Conservation (phyloP, 2,113 vertebrate species). For the Apeltes quadracus region DNA sequence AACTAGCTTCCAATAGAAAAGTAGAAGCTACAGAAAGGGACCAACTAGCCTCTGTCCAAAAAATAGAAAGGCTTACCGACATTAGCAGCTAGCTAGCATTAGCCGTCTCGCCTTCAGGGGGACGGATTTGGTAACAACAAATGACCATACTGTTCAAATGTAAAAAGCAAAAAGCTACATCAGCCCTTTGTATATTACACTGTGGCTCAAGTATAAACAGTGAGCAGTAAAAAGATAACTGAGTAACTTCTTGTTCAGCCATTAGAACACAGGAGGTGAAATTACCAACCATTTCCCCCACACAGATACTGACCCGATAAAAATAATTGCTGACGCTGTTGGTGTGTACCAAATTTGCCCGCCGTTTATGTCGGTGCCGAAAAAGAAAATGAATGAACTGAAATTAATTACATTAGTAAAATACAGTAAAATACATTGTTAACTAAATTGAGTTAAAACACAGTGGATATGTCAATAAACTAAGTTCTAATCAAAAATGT, state of each 20-base stretch:
- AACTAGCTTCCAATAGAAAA: background rate
- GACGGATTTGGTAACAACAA: background rate
- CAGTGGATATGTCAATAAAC: background rate
- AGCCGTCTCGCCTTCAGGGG: background rate
- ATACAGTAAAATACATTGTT: background rate
- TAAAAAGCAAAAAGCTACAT: background rate
- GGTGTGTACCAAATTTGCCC: background rate
- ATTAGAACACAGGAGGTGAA: conserved; percentile 8
- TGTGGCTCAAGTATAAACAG: background rate
- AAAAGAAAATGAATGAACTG: background rate
- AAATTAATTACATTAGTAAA: background rate
- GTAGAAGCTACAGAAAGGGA: background rate
- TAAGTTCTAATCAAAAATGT: background rate
- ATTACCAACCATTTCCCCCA: conserved; percentile 21
- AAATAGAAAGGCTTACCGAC: background rate
- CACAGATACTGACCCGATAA: conserved; percentile 19
- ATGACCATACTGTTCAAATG: background rate
- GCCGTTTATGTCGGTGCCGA: background rate
- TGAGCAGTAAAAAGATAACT: background rate
- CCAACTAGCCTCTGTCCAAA: too few relatives aligned
- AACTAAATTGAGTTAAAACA: background rate
- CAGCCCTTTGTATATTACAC: background rate
- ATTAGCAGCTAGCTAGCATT: background rate
- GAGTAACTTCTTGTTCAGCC: conserved; percentile 18
- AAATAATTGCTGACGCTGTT: conserved; percentile 21